Evolutionary conservation across 1,140 invertebrate genomes (phyloP).

Genomic region (Listronotus oregonensis): DNA sequence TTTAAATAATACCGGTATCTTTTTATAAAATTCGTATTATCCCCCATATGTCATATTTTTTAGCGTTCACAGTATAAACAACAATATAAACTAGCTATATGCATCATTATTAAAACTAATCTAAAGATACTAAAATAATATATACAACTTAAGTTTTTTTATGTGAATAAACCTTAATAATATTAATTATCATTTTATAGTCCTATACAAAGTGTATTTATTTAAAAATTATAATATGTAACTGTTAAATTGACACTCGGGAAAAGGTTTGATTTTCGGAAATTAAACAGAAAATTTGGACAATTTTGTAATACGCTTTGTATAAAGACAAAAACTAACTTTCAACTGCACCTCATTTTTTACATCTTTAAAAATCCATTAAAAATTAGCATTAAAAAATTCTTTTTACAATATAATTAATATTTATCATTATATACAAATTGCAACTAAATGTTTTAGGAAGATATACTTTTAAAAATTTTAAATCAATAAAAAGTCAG

Average conservation of each 20-base stretch:
- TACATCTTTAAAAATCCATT: conserved; percentile 15
- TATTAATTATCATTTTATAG: conserved; percentile 12
- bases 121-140: conserved; percentile 43
- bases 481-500: conserved; percentile 14
- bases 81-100: conserved; percentile 38
- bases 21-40: conserved; percentile 38
- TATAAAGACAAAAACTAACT: conserved; percentile 20
- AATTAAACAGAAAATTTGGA: neutral
- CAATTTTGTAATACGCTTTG: conserved; percentile 17
- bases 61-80: conserved; percentile 42
- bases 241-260: too few relatives aligned
- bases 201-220: conserved; percentile 8
- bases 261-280: too few relatives aligned
- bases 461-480: conserved; percentile 21
- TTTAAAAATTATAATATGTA: too few relatives aligned
- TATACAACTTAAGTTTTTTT: conserved; percentile 45
- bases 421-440: conserved; percentile 33
- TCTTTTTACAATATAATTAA: conserved; percentile 27
- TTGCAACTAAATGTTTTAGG: conserved; percentile 33
- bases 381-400: conserved; percentile 28
- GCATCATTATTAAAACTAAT: conserved; percentile 43
- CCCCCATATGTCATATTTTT: conserved; percentile 26
- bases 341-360: conserved; percentile 46
- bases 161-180: conserved; percentile 30
- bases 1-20: neutral